phyloP scores from a whole-genome alignment of 2,113 vertebrate genomes.

The Excalfactoria chinensis region DNA sequence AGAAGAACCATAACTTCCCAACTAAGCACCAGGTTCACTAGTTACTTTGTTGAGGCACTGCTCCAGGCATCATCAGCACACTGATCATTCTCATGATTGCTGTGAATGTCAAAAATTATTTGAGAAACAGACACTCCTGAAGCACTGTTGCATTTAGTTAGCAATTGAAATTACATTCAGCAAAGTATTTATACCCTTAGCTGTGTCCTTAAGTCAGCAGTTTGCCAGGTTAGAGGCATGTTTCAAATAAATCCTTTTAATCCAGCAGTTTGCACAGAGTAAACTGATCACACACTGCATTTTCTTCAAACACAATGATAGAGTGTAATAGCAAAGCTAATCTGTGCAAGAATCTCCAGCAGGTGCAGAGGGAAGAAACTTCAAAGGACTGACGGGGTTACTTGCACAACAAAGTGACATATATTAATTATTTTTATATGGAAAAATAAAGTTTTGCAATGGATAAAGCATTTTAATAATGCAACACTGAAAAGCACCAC shows the following conservation, averaged over 20 bases:
- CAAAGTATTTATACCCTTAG: neutral
- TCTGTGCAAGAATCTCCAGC: neutral
- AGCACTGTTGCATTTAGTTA: neutral
- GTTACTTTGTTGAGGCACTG: neutral
- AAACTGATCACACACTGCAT: neutral
- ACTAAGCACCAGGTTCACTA: neutral
- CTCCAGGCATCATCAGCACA: conserved; percentile 12
- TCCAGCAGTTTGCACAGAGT: neutral
- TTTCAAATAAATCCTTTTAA: neutral
- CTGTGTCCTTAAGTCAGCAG: neutral
- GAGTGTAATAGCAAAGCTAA: neutral
- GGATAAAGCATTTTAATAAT: neutral
- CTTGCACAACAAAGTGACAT: neutral
- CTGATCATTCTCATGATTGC: neutral
- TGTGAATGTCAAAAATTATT: conserved; percentile 30
- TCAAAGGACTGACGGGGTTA: neutral
- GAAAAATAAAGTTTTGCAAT: neutral
- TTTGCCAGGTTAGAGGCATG: neutral
- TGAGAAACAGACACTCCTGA: conserved; percentile 28
- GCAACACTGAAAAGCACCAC: neutral
- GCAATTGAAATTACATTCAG: neutral
- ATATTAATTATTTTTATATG: neutral
- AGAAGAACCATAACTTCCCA: neutral
- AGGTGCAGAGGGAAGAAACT: neutral
- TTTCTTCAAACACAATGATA: neutral